phyloP scores from a whole-genome alignment of 2,888 invertebrate species.

The Ornithoptera priamus region DNA sequence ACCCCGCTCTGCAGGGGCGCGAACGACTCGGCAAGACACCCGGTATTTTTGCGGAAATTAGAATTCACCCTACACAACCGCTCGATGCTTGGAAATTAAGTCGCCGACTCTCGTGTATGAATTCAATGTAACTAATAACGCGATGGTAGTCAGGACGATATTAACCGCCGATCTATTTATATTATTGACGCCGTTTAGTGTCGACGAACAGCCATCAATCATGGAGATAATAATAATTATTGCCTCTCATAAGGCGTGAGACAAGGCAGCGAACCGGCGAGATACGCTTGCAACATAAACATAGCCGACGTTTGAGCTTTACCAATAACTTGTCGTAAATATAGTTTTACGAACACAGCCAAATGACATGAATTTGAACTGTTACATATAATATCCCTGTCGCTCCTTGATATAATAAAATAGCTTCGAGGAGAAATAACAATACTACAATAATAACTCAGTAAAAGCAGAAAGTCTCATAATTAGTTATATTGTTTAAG shows the following conservation, averaged over 20 bases:
- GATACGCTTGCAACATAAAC: conserved; percentile 38
- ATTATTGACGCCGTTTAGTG: conserved; percentile 40
- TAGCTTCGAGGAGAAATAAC: background rate
- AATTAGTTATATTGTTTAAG: background rate
- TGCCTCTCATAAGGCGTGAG: conserved; percentile 37
- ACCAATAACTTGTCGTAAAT: background rate
- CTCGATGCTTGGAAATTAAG: conserved; percentile 37
- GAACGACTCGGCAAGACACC: conserved; percentile 59
- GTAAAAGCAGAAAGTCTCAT: background rate
- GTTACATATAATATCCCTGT: background rate
- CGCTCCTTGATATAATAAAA: background rate
- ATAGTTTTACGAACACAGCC: background rate
- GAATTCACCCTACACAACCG: conserved; percentile 56
- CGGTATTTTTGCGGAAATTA: conserved; percentile 73
- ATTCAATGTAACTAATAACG: conserved; percentile 19
- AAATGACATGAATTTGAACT: background rate
- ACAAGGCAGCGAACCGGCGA: conserved; percentile 51
- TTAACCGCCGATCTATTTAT: conserved; percentile 36
- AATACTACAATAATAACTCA: background rate
- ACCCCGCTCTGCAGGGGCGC: conserved; percentile 51
- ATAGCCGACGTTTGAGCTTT: conserved; percentile 3
- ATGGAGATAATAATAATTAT: conserved; percentile 43
- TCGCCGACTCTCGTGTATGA: conserved; percentile 14
- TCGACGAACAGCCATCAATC: conserved; percentile 41
- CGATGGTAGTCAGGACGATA: conserved; percentile 27